Conservation (phyloP, 2,797 vertebrate genomes). For the Cichlasoma orientale region DNA sequence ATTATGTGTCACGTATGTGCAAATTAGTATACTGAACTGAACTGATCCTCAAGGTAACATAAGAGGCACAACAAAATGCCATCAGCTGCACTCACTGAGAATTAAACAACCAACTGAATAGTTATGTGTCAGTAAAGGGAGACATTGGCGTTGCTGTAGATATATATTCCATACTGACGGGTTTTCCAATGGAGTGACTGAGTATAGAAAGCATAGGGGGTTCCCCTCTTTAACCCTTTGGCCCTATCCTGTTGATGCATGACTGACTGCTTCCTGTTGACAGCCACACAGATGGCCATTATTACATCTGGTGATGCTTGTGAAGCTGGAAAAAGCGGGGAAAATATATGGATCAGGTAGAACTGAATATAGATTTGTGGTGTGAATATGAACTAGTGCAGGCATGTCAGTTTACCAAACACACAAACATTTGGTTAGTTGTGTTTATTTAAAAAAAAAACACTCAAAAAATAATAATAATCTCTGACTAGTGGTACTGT, state of each 20-base stretch:
- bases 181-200: slow-evolving; percentile 2
- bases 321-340: not conserved
- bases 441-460: too few relatives aligned
- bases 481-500: too few relatives aligned
- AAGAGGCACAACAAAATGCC: not conserved
- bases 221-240: not conserved
- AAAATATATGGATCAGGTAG: not conserved
- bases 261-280: slow-evolving; percentile 6
- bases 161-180: slow-evolving; percentile 6
- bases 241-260: slow-evolving; percentile 12
- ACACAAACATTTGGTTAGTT: too few relatives aligned
- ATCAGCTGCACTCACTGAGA: not conserved
- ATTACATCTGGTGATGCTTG: not conserved
- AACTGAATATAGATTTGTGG: too few relatives aligned
- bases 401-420: too few relatives aligned
- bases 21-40: not conserved
- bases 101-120: not conserved
- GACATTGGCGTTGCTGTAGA: not conserved
- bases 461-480: too few relatives aligned
- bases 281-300: not conserved
- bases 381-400: too few relatives aligned
- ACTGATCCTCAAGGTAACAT: not conserved
- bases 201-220: not conserved
- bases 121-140: not conserved
- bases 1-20: not conserved